Evolutionary conservation across 2,113 vertebrate genomes (phyloP), one percentile per base, ranked within the genome.

Genomic region (Aythya baeri): DNA sequence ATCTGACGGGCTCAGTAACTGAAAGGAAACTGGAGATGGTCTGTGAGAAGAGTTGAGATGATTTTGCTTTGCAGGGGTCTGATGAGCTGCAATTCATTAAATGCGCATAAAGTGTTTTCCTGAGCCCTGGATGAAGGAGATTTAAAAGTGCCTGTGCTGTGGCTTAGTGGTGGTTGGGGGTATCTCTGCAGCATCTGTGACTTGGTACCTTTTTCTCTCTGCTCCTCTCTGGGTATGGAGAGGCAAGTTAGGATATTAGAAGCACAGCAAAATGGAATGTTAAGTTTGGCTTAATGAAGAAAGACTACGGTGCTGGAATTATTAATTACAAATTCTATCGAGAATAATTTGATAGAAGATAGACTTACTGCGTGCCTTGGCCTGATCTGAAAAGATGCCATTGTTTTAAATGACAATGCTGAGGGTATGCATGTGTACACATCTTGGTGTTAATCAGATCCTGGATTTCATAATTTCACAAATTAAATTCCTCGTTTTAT

Each of bases 281-380:
- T 81, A 46, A 31, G 9, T 75, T 70, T 90, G 74, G 66, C 62
- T 95, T 90, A 82, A 94, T 90, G 88, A 90, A 91, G 50, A 68
- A 83, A 65, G 38, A 32, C 8, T 22, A 8, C 5, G 3, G 41
- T 72, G 62, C 16, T 86, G 86, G 88, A 92, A 82, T 86, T 89
- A 86, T 57, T 84, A 93, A 94, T 73, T 86, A 76, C 9, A 49
- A 92, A 86, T 81, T 78, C 68, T 91, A 80, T n/a, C 31, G 76
- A 81, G 88, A 77, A 49, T 86, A 54, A 72, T 71, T 74, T 83
- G 12, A 57, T 0, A 0, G 76, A 73, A 88, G 70, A 84, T 57
- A 41, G 66, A 77, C 32, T 94, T 93, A 78, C 65, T 78, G 61
- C 70, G 68, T 61, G 61, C 34, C 52, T 49, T 84, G 68, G 32